Base-by-base conservation (phyloP, 2,888 invertebrate genomes). In the Diachrysia chrysitis region DNA sequence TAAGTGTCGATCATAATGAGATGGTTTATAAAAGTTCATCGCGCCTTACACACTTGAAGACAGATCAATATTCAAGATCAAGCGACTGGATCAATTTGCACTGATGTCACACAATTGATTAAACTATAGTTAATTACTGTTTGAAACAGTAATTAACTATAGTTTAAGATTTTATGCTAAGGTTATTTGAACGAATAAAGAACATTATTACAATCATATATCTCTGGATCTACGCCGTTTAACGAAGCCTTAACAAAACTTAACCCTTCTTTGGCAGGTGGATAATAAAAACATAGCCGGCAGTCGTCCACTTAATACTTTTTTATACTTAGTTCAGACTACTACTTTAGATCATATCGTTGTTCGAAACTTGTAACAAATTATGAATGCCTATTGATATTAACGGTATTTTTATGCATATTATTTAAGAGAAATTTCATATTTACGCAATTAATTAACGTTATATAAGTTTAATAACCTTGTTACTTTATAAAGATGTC, bases 381-480 rank as follows among this genome's bases (percentile, higher is more conserved):
- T 1, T 23, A 29, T 25, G 51, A n/a, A n/a, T n/a, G 14, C 6
- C n/a, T 25, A 25, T 3, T 6, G 61, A 14, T 17, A 42, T 21
- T 55, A 19, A 46, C 9, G 9, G 57, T 46, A 32, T 46, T 54
- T 54, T 32, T 64, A 61, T 61, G 23, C 54, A 21, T 55, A 46
- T 65, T 14, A 16, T 54, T 35, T 23, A 2, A 37, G 35, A 19
- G 3, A 69, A 37, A 58, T 32, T 59, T 25, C 53, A 19, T 23
- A 48, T 53, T 59, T 63, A 48, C 23, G 14, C 42, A 54, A 55
- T 53, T 58, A 54, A 55, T 53, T 58, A 48, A 54, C 7, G 16
- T 67, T 75, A 37, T 25, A 58, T 54, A 58, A 75, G 48, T 14
- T 42, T 14, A 1, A 19, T 19, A 51, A 60, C 23, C 25, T 54